Evolutionary conservation across 2,888 invertebrate species (phyloP).

Genomic region (Corbicula japonica): DNA sequence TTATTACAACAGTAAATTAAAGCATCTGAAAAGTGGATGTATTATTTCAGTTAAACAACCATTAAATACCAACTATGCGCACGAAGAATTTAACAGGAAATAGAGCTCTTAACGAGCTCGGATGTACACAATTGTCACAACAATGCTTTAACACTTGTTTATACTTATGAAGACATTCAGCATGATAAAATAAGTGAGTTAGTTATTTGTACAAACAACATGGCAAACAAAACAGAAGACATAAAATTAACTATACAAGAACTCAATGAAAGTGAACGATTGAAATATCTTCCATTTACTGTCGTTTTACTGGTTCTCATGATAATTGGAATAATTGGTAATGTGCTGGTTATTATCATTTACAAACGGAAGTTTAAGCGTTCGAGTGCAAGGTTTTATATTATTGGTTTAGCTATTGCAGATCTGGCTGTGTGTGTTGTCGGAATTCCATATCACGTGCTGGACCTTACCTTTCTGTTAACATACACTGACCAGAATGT

Average conservation of each 20-base stretch:
- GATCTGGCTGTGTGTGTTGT: constrained; percentile 54
- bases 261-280: constrained; percentile 8
- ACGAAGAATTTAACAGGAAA: too few species aligned
- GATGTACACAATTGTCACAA: too few species aligned
- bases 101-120: too few species aligned
- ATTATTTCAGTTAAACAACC: too few species aligned
- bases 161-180: too few species aligned
- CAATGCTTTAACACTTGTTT: too few species aligned
- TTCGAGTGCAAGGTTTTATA: constrained; percentile 46
- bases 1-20: too few species aligned
- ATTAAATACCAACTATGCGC: too few species aligned
- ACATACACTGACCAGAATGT: constrained; percentile 29
- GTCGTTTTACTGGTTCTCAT: constrained; percentile 35
- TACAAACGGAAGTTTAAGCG: constrained; percentile 53
- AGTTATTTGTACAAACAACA: too few species aligned
- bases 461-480: constrained; percentile 40
- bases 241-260: constrained; percentile 30
- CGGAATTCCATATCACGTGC: constrained; percentile 58
- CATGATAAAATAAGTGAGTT: too few species aligned
- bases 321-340: constrained; percentile 48
- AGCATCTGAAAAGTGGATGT: too few species aligned
- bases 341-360: constrained; percentile 35
- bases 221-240: too few species aligned
- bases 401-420: constrained; percentile 46
- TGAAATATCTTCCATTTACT: constrained; percentile 28